Conservation (phyloP, 2,888 invertebrate species). For the Parasteatoda lunata region DNA sequence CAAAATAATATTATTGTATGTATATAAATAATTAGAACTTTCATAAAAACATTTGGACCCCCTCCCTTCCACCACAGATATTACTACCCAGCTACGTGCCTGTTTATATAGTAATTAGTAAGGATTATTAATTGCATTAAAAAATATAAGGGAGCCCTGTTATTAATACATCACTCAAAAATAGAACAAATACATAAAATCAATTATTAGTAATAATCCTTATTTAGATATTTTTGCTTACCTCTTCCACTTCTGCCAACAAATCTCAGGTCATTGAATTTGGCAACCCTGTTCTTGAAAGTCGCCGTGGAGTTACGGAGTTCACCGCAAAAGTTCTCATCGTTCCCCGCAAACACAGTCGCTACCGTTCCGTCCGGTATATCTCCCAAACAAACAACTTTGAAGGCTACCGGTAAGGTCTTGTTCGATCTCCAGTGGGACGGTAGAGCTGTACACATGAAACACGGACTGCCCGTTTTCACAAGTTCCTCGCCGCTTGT, state of each 20-base stretch:
- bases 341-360: constrained; percentile 95
- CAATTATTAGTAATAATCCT: too few species aligned
- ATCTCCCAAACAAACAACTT: constrained; percentile 93
- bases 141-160: too few species aligned
- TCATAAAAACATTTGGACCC: too few species aligned
- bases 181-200: too few species aligned
- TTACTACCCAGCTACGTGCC: too few species aligned
- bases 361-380: constrained; percentile 94
- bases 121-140: too few species aligned
- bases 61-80: too few species aligned
- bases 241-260: constrained; percentile 98
- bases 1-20: too few species aligned
- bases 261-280: constrained; percentile 97
- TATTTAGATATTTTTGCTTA: constrained; percentile 76
- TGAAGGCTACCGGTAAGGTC: constrained; percentile 95
- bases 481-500: constrained; percentile 88
- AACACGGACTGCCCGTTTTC: constrained; percentile 94
- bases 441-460: constrained; percentile 94
- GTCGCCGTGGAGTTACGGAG: constrained; percentile 91
- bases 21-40: too few species aligned
- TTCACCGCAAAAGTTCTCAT: constrained; percentile 96
- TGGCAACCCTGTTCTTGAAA: constrained; percentile 96
- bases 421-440: constrained; percentile 98
- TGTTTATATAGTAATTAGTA: too few species aligned
- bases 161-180: too few species aligned